These are phyloP conservation scores for Coenobita brevimanus DNA, from an alignment of 1,140 invertebrate genomes.

Conservation along the genomic window DNA sequence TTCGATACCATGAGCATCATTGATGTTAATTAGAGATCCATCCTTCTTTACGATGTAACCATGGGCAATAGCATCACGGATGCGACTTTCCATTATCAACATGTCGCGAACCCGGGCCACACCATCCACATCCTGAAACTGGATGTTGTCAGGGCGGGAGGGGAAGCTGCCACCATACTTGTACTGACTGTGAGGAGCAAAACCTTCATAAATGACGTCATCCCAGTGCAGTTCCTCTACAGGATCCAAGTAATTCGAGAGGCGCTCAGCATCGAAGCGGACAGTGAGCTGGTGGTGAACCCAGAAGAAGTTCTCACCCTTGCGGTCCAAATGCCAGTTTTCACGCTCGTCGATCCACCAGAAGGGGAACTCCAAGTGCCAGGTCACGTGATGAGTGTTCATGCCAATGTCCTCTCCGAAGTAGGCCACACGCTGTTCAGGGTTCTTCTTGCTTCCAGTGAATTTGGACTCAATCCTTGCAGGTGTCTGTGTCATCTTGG, in stretches of 20 bases:
- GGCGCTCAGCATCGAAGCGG: constrained; percentile 45
- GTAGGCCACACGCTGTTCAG: constrained; percentile 52
- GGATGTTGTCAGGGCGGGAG: constrained; percentile 34
- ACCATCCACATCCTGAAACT: constrained; percentile 24
- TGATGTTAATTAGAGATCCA: constrained; percentile 23
- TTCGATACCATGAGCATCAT: constrained; percentile 27
- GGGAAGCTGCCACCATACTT: constrained; percentile 51
- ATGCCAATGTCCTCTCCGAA: constrained; percentile 56
- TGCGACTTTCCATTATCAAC: not conserved
- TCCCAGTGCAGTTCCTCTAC: constrained; percentile 49
- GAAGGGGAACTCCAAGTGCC: constrained; percentile 58
- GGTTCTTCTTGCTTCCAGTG: constrained; percentile 45
- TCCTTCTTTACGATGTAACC: constrained; percentile 22
- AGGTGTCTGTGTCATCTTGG: constrained; percentile 24
- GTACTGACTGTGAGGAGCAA: constrained; percentile 51
- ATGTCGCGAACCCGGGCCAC: constrained; percentile 38
- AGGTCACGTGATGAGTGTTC: constrained; percentile 53
- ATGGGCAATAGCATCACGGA: constrained; percentile 46
- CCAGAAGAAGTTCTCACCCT: constrained; percentile 58
- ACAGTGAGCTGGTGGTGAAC: constrained; percentile 48
- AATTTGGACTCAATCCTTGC: constrained; percentile 6
- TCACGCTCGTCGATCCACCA: constrained; percentile 38
- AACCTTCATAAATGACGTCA: constrained; percentile 40
- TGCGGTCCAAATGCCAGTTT: constrained; percentile 36
- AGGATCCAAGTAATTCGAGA: constrained; percentile 41